Base-by-base conservation (phyloP, 2,888 invertebrate genomes). In the Andrena camellia region DNA sequence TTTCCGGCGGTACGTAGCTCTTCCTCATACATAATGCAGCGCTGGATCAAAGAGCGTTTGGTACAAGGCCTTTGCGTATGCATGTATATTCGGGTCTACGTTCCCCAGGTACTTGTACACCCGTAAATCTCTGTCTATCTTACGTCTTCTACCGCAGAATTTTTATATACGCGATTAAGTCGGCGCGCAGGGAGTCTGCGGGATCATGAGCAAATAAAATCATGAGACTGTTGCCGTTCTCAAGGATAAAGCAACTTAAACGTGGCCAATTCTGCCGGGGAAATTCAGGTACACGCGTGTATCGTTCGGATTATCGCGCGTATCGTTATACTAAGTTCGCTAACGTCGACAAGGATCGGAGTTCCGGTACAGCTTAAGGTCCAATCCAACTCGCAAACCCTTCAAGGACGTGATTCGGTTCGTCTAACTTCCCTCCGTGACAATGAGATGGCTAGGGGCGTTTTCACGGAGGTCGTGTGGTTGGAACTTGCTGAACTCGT, bases 11-110 rank as follows among this genome's bases (percentile, higher is more conserved):
- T 81, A 86, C 70, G 85, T 79, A 79, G 77, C 87, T 87, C 84
- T 86, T 88, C 83, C 78, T 83, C 80, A 89, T 90, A 87, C 84
- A 90, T 90, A 90, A 90, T 90, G 89, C 87, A 89, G 71, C 67
- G 60, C 29, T 62, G 83, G 86, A 85, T 86, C 87, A 88, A 90
- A 89, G 89, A 80, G 72, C 85, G 75, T 80, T 84, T 74, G 81
- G 75, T 83, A 76, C 77, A 71, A 78, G 79, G 76, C 59, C 66
- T 31, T 13, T 52, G 52, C 35, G 23, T 10, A 26, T 57, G 62
- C 71, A 78, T 68, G 74, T 69, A 42, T 42, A 42, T 42, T 42
- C 42, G 42, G 42, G 59, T 68, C 60, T 84, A 79, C 62, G 64
- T 76, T 71, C 64, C 60, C 52, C 31, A 73, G 67, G 20, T 52